Evolutionary conservation across 2,888 invertebrate species (phyloP), one percentile per base, ranked within the genome.

Genomic region (Octonoba sinensis): DNA sequence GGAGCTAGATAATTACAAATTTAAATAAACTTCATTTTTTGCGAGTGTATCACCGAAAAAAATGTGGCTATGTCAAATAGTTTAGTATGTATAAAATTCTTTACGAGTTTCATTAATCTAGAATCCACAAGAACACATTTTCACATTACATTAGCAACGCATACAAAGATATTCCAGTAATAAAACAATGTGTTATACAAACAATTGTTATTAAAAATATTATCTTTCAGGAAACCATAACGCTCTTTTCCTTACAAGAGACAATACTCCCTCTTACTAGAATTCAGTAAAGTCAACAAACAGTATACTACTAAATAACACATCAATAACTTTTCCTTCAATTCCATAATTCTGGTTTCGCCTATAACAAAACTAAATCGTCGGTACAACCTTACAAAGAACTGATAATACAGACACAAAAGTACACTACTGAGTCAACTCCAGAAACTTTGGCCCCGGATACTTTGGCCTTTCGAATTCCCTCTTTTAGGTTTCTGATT

Each of bases 171-270:
- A 82, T 82, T 70, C 82, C 70, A 82, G 82, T 82, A 82, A 82
- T 82, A 82, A 82, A 82, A 82, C 82, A 82, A 82, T 74, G 73
- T 82, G 82, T 75, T 71, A 82, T 82, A 82, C 75, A 82, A 82
- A 82, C 82, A 75, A 81, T 78, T 81, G 79, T 82, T 82, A 82
- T 82, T 82, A 82, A 82, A 82, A 82, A 82, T 82, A 82, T 75
- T 75, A 69, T 82, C 73, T 81, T 81, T 81, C 79, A 81, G 73
- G 79, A 81, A 73, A 73, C 67, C 79, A 81, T 73, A 73, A 81
- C 79, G 67, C 56, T 47, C 73, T 67, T 54, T 59, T 69, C 54
- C 67, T 73, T 67, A 67, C 79, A 81, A 69, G 71, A 73, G 60
- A 66, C 54, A 67, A 11, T 67, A 20, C 46, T 66, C 67, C 47